Evolutionary conservation across 2,113 vertebrate species (phyloP).

Genomic region (Tachysurus vachellii): DNA sequence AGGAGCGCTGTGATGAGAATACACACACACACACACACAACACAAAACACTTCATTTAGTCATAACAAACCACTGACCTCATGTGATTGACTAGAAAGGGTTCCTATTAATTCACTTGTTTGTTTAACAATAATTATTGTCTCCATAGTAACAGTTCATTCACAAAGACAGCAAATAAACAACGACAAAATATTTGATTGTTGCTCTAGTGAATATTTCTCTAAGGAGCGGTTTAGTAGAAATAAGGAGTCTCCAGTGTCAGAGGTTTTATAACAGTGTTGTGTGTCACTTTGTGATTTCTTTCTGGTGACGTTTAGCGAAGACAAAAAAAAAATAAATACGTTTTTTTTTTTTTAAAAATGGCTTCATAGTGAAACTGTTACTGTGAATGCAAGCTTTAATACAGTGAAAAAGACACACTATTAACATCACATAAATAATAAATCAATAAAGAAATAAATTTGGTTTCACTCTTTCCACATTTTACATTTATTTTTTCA

Average conservation of each 20-base stretch:
- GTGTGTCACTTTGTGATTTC: neutral
- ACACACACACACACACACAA: slow-evolving; percentile 43
- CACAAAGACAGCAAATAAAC: no score
- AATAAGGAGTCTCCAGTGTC: neutral
- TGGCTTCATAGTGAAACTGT: neutral
- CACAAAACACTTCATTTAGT: neutral
- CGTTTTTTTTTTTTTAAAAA: no score
- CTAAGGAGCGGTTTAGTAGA: neutral
- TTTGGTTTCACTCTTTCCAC: no score
- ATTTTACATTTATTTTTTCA: no score
- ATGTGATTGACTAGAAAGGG: neutral
- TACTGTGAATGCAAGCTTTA: no score
- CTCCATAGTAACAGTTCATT: neutral
- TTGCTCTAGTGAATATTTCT: neutral
- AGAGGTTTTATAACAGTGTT: neutral
- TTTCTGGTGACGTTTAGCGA: neutral
- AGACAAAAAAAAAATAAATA: neutral
- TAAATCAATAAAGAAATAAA: no score
- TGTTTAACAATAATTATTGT: neutral
- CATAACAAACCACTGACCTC: neutral
- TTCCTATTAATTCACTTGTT: neutral
- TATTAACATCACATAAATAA: no score
- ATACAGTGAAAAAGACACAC: no score
- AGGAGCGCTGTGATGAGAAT: slow-evolving; percentile 80
- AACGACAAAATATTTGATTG: neutral